Conservation (phyloP, 2,888 invertebrate genomes). For the Proisotoma minuta region DNA sequence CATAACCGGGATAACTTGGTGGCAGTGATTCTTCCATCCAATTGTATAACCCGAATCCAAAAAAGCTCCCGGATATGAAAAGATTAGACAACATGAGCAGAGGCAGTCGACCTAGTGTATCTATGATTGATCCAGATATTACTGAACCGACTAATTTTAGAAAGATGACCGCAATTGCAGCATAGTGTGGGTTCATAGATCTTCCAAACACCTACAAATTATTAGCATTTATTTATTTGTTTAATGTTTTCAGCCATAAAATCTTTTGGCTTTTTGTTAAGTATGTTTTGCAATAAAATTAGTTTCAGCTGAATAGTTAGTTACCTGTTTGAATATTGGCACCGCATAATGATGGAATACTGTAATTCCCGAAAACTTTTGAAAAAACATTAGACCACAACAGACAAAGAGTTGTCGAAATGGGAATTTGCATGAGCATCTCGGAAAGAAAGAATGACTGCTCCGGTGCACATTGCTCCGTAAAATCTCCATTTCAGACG, state of each 20-base stretch:
- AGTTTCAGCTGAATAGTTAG: slow-evolving; percentile 55
- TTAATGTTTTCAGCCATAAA: neutral
- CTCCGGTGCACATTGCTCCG: slow-evolving; percentile 60
- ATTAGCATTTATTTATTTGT: neutral
- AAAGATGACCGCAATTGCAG: slow-evolving; percentile 77
- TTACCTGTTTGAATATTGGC: slow-evolving; percentile 77
- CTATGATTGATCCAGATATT: slow-evolving; percentile 73
- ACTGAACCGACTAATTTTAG: slow-evolving; percentile 81
- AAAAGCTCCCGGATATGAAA: slow-evolving; percentile 78
- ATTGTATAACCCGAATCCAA: slow-evolving; percentile 77
- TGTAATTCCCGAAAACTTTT: slow-evolving; percentile 68
- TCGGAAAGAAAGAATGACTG: slow-evolving; percentile 48
- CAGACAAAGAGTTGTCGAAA: slow-evolving; percentile 59
- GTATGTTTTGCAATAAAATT: neutral
- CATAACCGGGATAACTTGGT: slow-evolving; percentile 48
- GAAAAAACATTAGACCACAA: slow-evolving; percentile 83
- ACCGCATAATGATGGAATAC: slow-evolving; percentile 82
- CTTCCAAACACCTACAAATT: slow-evolving; percentile 44
- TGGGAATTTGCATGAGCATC: slow-evolving; percentile 48
- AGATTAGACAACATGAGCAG: slow-evolving; percentile 77
- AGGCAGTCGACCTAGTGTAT: slow-evolving; percentile 77
- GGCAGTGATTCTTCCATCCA: slow-evolving; percentile 69
- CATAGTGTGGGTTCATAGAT: slow-evolving; percentile 70
- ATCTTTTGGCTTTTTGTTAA: neutral
- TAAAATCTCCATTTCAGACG: slow-evolving; percentile 67